These are phyloP conservation scores for Erinaceus europaeus DNA, from an alignment of 2,113 vertebrate genomes.

Conservation along the genomic window DNA sequence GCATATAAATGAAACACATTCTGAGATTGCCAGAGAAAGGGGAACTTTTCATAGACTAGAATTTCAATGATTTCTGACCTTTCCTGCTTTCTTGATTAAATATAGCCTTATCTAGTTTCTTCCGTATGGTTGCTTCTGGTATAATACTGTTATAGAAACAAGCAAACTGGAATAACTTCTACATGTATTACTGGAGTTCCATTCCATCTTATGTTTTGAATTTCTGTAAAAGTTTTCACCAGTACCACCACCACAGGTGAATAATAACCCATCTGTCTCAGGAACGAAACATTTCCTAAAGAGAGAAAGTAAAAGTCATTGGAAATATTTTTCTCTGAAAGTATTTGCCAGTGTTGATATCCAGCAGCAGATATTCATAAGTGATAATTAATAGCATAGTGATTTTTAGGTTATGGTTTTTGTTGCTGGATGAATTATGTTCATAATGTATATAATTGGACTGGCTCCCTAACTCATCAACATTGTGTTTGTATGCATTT, in stretches of 20 bases:
- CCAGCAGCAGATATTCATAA: neutral
- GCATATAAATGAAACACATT: neutral
- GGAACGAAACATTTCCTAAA: neutral
- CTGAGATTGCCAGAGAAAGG: neutral
- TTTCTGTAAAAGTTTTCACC: neutral
- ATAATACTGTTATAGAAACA: neutral
- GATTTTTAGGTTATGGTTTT: too few relatives aligned
- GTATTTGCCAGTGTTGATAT: neutral
- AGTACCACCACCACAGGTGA: neutral
- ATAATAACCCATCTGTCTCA: neutral
- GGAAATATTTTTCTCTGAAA: neutral
- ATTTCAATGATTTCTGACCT: neutral
- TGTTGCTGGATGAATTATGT: neutral
- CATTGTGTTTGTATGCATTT: too few relatives aligned
- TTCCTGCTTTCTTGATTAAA: neutral
- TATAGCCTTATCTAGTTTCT: neutral
- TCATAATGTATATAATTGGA: neutral
- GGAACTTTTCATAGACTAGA: neutral
- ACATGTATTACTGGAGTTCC: neutral
- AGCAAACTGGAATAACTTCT: neutral
- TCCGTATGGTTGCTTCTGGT: neutral
- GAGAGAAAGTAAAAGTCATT: neutral
- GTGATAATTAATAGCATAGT: neutral
- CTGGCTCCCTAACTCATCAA: too few relatives aligned
- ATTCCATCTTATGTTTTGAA: neutral